A percentile compares a stretch with the other conserved stretches of the same genome.
Conservation (phyloP, 2,797 vertebrate species). For the Melopsittacus undulatus region DNA sequence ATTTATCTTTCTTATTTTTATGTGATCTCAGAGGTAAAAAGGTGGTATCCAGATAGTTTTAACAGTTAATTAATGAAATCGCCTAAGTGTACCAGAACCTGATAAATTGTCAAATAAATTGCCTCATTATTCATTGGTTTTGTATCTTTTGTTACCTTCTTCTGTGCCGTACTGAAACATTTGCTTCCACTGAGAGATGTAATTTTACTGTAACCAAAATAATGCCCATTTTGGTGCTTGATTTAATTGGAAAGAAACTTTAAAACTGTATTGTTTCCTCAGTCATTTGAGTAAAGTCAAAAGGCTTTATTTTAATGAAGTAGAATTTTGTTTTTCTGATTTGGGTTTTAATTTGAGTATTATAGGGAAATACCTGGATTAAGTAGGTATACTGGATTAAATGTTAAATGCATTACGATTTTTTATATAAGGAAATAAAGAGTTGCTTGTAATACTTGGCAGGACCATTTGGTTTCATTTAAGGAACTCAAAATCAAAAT, state of each 20-base stretch:
- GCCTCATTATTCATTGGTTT: not conserved
- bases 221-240: not conserved
- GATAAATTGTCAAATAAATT: not conserved
- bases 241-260: not conserved
- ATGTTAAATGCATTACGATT: not conserved
- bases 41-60: not conserved
- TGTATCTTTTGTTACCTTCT: not conserved
- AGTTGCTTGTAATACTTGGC: not conserved
- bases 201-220: constrained; percentile 11
- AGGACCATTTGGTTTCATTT: not conserved
- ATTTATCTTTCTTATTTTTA: not conserved
- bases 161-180: not conserved
- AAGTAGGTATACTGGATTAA: not conserved
- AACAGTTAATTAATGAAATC: not conserved
- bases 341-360: not conserved
- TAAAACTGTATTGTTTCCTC: constrained; percentile 2
- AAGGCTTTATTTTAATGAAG: constrained; percentile 19
- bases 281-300: constrained; percentile 1
- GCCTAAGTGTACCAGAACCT: not conserved
- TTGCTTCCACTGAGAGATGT: not conserved
- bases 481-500: not conserved
- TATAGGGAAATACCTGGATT: not conserved
- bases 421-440: not conserved
- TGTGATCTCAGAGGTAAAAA: not conserved
- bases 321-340: not conserved